phyloP scores from a whole-genome alignment of 2,113 vertebrate species.

The Perca fluviatilis region DNA sequence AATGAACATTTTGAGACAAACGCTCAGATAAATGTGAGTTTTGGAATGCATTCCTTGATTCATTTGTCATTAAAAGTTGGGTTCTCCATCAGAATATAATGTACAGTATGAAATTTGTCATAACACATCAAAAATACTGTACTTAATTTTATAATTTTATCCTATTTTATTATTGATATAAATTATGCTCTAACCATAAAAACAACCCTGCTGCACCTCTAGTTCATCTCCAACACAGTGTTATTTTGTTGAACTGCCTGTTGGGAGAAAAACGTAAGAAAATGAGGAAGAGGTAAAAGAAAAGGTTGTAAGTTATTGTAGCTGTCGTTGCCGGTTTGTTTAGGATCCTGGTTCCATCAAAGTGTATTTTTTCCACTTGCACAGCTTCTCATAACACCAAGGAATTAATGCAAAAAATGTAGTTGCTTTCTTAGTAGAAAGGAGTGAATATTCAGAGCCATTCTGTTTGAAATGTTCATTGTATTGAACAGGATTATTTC shows the following conservation, averaged over 20 bases:
- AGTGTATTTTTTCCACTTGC: constrained; percentile 16
- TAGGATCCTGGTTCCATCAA: neutral
- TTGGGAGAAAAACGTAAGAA: neutral
- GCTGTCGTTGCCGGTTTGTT: neutral
- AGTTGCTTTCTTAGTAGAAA: constrained; percentile 34
- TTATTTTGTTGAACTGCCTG: neutral
- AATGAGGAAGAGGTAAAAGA: neutral
- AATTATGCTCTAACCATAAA: neutral
- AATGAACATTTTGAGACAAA: neutral
- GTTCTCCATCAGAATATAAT: constrained; percentile 8
- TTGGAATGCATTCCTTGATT: neutral
- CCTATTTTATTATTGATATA: neutral
- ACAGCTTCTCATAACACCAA: constrained; percentile 11
- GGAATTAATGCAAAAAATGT: constrained; percentile 39
- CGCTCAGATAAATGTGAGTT: constrained; percentile 2
- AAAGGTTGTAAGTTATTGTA: constrained; percentile 11
- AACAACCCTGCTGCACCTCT: too few relatives aligned
- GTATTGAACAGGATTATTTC: constrained; percentile 60
- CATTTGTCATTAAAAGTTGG: neutral
- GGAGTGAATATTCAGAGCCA: constrained; percentile 26
- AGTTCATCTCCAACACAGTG: neutral
- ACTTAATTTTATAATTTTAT: neutral
- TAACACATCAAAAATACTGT: neutral
- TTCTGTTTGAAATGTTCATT: constrained; percentile 54
- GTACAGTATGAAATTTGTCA: neutral